Conservation (phyloP, 2,113 vertebrate genomes). For the Bufo bufo region DNA sequence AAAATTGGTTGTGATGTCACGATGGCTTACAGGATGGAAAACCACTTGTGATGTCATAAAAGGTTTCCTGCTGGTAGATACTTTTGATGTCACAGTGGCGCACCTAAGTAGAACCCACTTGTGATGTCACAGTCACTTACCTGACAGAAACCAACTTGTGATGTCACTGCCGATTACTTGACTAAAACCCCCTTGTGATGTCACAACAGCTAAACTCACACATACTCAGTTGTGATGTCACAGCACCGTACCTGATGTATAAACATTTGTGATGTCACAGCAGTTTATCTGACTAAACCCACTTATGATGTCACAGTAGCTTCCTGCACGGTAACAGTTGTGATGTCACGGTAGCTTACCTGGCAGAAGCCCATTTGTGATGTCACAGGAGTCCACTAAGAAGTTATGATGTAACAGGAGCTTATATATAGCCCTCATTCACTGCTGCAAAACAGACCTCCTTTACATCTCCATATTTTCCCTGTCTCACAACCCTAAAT, state of each 20-base stretch:
- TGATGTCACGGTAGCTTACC: neutral
- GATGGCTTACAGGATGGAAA: neutral
- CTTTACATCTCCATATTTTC: too few relatives aligned
- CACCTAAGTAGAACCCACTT: neutral
- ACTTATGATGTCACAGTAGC: neutral
- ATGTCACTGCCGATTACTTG: neutral
- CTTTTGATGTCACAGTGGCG: neutral
- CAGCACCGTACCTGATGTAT: neutral
- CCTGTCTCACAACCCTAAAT: too few relatives aligned
- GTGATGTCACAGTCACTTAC: neutral
- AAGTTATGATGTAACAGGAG: neutral
- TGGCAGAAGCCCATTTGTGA: neutral
- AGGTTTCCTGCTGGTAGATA: too few relatives aligned
- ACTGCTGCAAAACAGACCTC: too few relatives aligned
- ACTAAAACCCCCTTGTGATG: neutral
- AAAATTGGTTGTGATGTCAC: neutral
- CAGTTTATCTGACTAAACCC: neutral
- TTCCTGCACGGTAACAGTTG: neutral
- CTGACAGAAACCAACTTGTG: neutral
- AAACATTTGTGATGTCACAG: neutral
- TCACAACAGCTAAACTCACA: neutral
- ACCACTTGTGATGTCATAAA: neutral
- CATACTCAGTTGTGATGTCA: neutral
- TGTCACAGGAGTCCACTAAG: neutral
- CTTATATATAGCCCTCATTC: neutral